Conservation (phyloP, 1,140 invertebrate genomes). For the Drosophila takahashii region DNA sequence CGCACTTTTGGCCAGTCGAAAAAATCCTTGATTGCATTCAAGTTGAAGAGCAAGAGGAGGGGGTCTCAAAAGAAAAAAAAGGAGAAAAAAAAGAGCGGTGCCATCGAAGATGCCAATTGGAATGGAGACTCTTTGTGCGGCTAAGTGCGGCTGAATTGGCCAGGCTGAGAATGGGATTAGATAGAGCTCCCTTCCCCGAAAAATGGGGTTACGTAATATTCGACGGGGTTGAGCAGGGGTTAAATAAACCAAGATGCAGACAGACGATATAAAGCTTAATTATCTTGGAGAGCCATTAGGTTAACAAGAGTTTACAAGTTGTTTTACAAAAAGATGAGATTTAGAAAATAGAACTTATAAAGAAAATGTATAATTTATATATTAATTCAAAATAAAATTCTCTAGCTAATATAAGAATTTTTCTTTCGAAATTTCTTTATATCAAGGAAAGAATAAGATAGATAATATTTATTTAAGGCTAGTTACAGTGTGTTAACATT, state of each 20-base stretch:
- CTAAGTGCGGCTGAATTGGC: constrained; percentile 10
- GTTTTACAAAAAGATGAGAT: background rate
- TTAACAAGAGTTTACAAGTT: background rate
- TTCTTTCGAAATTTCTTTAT: background rate
- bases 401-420: no score
- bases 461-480: background rate
- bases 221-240: background rate
- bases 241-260: background rate
- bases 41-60: constrained; percentile 7
- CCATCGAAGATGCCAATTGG: constrained; percentile 23
- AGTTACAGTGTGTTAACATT: background rate
- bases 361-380: no score
- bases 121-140: constrained; percentile 24
- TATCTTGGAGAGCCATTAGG: background rate
- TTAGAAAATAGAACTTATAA: no score
- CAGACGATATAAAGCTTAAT: background rate
- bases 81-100: background rate
- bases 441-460: background rate
- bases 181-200: background rate
- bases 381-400: no score
- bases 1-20: constrained; percentile 57
- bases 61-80: background rate
- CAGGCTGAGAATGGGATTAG: background rate
- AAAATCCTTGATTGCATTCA: constrained; percentile 64
- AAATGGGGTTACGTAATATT: background rate